Percentiles rank a stretch among this genome's conserved stretches.
phyloP scores from a whole-genome alignment of 2,113 vertebrate species.

The Lophotis ruficrista region DNA sequence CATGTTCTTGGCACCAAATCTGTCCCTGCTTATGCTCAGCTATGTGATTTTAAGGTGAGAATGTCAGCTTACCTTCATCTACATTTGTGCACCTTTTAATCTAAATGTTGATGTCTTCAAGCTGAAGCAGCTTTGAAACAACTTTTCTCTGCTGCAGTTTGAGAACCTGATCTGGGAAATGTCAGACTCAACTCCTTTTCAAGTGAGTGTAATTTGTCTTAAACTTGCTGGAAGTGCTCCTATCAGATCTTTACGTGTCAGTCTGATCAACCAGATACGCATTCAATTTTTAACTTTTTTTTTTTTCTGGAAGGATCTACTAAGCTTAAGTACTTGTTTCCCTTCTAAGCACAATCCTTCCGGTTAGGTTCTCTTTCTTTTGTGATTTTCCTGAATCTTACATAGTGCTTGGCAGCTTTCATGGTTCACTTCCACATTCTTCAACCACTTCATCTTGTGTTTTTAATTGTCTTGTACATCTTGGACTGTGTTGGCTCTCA shows the following conservation, averaged over 20 bases:
- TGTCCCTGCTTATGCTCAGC: neutral
- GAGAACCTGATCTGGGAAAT: neutral
- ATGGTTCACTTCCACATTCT: neutral
- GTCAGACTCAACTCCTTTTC: neutral
- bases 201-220: neutral
- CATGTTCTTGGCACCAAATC: neutral
- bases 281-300: neutral
- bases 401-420: neutral
- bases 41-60: neutral
- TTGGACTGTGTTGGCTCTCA: neutral
- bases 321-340: neutral
- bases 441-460: neutral
- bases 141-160: neutral
- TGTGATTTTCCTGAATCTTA: neutral
- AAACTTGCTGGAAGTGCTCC: neutral
- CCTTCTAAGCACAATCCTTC: neutral
- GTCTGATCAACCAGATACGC: neutral
- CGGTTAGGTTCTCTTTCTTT: neutral
- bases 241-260: neutral
- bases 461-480: neutral
- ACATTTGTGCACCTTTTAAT: neutral
- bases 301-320: neutral
- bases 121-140: neutral
- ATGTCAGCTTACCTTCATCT: neutral
- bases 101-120: neutral